A percentile compares a stretch with the other conserved stretches of the same genome.
These are phyloP conservation scores for Helobdella robusta DNA, from an alignment of 2,888 invertebrate species.

Conservation along the genomic window DNA sequence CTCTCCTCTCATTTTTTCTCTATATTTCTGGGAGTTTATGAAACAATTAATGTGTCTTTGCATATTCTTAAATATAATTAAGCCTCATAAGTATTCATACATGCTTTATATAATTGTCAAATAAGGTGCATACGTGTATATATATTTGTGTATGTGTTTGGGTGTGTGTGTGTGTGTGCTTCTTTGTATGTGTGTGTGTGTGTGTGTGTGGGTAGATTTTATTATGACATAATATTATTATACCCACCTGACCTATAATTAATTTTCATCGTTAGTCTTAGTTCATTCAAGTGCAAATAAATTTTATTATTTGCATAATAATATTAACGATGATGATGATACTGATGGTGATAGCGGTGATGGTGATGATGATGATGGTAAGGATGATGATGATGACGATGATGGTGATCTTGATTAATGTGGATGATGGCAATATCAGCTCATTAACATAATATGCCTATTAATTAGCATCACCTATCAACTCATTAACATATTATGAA, in stretches of 20 bases:
- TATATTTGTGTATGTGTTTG: not conserved
- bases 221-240: too few relatives aligned
- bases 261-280: not conserved
- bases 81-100: too few relatives aligned
- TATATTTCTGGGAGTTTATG: not conserved
- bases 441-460: not conserved
- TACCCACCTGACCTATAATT: too few relatives aligned
- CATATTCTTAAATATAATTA: too few relatives aligned
- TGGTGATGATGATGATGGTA: not conserved
- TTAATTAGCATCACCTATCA: too few relatives aligned
- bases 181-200: too few relatives aligned
- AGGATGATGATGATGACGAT: conserved; percentile 1
- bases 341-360: not conserved
- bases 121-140: not conserved
- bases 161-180: not conserved
- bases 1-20: not conserved
- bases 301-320: not conserved
- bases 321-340: not conserved
- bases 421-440: not conserved
- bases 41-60: not conserved
- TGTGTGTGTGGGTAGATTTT: too few relatives aligned
- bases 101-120: not conserved
- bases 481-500: too few relatives aligned
- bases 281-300: not conserved
- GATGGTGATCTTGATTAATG: not conserved